Evolutionary conservation across 1,140 invertebrate genomes (phyloP), one percentile per base, ranked within the genome.

Genomic region (Dryas iulia): DNA sequence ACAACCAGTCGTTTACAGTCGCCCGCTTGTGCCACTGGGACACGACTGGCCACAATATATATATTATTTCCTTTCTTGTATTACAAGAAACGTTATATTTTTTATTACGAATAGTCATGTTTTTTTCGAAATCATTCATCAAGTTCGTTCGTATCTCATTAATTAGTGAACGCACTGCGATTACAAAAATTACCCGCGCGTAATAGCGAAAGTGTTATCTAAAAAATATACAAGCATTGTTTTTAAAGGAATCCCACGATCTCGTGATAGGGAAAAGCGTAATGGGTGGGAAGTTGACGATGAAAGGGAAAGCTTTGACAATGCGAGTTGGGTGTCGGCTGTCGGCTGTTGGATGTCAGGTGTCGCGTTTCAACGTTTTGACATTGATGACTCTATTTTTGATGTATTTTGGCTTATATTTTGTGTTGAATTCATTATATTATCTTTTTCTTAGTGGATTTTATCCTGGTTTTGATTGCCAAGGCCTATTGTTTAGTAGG

Each of bases 221-320:
- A 70, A 82, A 86, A 85, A 87, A 81, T 75, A 82, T 82, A 81
- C 73, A 77, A 78, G 76, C 84, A 84, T 88, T 87, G 85, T 87
- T 72, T 77, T 66, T 76, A 66, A 70, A 57, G 60, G 47, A 66
- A 52, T 89, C 86, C 83, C 86, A 89, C 86, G 86, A 86, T 88
- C 79, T 86, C 70, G 60, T 78, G 86, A 88, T 86, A 84, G 86
- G 84, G 79, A 88, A 86, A 86, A 83, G 82, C 77, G 82, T 79
- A 82, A 83, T 86, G 78, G 71, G 74, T 85, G 86, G 81, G 83
- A 88, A 85, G 73, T 71, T 74, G 60, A 64, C 57, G 62, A 72
- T 59, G 74, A 88, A 85, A 87, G 82, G 79, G 86, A 86, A 87
- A 87, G 82, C 73, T 63, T 73, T 69, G 77, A 86, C 81, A 83